Percentiles rank a stretch among this genome's conserved stretches.
Conservation (phyloP, 2,797 vertebrate genomes). For the Microctenopoma lineatum region DNA sequence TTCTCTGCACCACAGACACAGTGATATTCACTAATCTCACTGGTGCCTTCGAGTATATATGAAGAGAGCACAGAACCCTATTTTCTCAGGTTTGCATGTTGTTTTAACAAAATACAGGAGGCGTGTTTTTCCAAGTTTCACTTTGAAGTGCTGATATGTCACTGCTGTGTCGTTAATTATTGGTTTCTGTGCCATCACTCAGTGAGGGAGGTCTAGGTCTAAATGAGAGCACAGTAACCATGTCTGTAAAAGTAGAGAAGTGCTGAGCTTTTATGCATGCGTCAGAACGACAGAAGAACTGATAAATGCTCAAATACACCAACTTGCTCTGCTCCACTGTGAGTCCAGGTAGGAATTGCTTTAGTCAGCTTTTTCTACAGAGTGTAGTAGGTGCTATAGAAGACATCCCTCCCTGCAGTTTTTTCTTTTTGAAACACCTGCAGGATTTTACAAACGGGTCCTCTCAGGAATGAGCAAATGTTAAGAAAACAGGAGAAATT, state of each 20-base stretch:
- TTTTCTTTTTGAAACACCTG: constrained; percentile 12
- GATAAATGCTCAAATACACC: constrained; percentile 29
- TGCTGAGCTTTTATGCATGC: constrained; percentile 35
- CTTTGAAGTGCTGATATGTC: constrained; percentile 19
- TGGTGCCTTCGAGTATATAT: too few relatives aligned
- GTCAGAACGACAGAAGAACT: constrained; percentile 21
- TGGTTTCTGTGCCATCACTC: constrained; percentile 24
- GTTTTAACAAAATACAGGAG: background rate
- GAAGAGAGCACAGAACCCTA: too few relatives aligned
- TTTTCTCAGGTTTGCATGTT: too few relatives aligned
- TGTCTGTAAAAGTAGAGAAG: constrained; percentile 19
- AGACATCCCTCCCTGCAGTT: background rate
- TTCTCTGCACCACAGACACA: too few relatives aligned
- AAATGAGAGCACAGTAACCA: constrained; percentile 31
- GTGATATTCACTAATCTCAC: too few relatives aligned
- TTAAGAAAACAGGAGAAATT: background rate
- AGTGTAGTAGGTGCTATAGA: background rate
- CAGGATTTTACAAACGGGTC: constrained; percentile 14
- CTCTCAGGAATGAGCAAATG: constrained; percentile 12
- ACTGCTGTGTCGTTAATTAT: constrained; percentile 31
- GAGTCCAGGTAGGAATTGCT: constrained; percentile 13
- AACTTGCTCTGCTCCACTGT: constrained; percentile 18
- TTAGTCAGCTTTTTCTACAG: constrained; percentile 5
- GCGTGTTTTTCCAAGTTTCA: too few relatives aligned
- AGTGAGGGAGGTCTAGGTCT: constrained; percentile 8